Evolutionary conservation across 2,113 vertebrate genomes (phyloP).

Genomic region (Sitta europaea): DNA sequence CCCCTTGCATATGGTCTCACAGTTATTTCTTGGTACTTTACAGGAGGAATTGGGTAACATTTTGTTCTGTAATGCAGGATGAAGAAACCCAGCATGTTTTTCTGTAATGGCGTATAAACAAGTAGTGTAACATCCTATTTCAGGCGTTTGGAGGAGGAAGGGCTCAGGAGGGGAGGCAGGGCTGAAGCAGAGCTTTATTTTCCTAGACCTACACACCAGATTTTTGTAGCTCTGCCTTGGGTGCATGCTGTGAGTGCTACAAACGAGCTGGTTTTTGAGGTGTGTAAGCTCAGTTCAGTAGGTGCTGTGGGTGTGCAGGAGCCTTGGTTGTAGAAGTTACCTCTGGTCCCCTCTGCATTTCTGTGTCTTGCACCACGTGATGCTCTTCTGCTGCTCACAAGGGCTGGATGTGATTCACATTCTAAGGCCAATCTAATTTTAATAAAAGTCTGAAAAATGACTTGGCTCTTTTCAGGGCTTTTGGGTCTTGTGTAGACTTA

Average conservation of each 20-base stretch:
- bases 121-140: slow-evolving; percentile 48
- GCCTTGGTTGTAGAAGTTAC: background rate
- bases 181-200: background rate
- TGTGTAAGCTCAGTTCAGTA: rapidly evolving
- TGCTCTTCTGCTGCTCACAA: background rate
- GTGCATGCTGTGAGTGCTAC: background rate
- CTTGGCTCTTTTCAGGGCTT: background rate
- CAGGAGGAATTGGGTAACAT: slow-evolving; percentile 46
- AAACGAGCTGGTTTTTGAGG: background rate
- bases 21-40: background rate
- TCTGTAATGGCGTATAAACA: slow-evolving; percentile 22
- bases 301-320: background rate
- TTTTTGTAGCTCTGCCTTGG: background rate
- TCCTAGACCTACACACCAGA: background rate
- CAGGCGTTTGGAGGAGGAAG: background rate
- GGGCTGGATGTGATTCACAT: background rate
- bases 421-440: background rate
- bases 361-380: background rate
- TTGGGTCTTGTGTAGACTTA: background rate
- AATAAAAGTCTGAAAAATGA: background rate
- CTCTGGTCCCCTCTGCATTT: background rate
- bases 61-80: slow-evolving; percentile 34
- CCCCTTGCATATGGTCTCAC: slow-evolving; percentile 19
- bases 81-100: background rate
- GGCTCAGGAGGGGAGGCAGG: background rate